Conservation (phyloP, 2,797 vertebrate genomes). For the Propithecus deckenii region DNA sequence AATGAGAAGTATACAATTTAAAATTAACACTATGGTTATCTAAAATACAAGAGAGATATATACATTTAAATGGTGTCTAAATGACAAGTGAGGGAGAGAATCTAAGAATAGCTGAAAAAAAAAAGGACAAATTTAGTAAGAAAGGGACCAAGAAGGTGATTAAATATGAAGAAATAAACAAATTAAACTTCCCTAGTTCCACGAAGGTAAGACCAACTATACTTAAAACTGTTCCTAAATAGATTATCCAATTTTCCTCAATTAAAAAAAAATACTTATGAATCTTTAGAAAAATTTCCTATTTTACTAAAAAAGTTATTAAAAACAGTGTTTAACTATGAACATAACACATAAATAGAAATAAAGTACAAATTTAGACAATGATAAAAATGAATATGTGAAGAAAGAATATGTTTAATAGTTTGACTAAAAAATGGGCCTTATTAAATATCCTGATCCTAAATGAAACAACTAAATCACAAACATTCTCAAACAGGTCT, state of each 20-base stretch:
- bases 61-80: slow-evolving; percentile 24
- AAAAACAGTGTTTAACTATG: neutral
- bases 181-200: neutral
- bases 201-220: neutral
- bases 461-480: neutral
- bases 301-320: slow-evolving; percentile 8
- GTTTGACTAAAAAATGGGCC: neutral
- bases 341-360: neutral
- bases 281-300: neutral
- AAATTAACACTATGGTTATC: neutral
- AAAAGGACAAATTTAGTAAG: neutral
- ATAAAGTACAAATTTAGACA: neutral
- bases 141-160: neutral
- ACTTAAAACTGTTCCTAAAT: neutral
- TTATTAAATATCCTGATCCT: neutral
- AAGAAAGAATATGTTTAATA: neutral
- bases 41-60: neutral
- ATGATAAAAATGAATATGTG: neutral
- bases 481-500: neutral
- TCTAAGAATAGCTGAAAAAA: neutral
- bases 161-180: slow-evolving; percentile 24
- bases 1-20: neutral
- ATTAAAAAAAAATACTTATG: neutral
- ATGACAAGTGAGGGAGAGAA: slow-evolving; percentile 1
- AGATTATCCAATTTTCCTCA: neutral